Evolutionary conservation across 2,113 vertebrate species (phyloP).

Genomic region (Psilopogon haemacephalus): DNA sequence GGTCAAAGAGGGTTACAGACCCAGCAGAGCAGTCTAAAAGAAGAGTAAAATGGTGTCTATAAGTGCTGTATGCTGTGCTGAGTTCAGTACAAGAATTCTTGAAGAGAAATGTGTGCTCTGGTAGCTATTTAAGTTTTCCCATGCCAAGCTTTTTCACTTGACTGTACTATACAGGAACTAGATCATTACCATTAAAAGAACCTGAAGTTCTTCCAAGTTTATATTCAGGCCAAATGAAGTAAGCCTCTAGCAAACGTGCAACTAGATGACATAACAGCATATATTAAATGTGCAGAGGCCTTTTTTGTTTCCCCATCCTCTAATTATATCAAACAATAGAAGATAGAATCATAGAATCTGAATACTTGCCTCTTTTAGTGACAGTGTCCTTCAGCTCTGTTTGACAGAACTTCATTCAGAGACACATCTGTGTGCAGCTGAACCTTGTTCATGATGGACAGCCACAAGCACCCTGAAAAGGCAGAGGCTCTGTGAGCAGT

Average conservation of each 20-base stretch:
- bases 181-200: slow-evolving; percentile 55
- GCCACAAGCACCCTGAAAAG: not conserved
- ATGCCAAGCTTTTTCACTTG: slow-evolving; percentile 22
- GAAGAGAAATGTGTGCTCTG: not conserved
- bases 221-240: slow-evolving; percentile 53
- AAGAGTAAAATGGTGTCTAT: not conserved
- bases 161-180: slow-evolving; percentile 50
- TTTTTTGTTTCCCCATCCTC: slow-evolving; percentile 24
- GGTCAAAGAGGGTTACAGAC: not conserved
- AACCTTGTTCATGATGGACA: not conserved
- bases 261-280: slow-evolving; percentile 45
- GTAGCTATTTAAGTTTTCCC: not conserved
- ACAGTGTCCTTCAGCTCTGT: not conserved
- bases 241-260: slow-evolving; percentile 42
- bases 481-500: not conserved
- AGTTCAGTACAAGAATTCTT: not conserved
- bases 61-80: not conserved
- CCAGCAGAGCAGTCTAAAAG: not conserved
- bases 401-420: not conserved
- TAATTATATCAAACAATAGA: slow-evolving; percentile 22
- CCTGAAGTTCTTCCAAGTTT: slow-evolving; percentile 64
- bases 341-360: not conserved
- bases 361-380: not conserved
- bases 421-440: not conserved
- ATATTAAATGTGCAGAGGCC: slow-evolving; percentile 3